phyloP scores from a whole-genome alignment of 2,113 vertebrate species.

The Excalfactoria chinensis region DNA sequence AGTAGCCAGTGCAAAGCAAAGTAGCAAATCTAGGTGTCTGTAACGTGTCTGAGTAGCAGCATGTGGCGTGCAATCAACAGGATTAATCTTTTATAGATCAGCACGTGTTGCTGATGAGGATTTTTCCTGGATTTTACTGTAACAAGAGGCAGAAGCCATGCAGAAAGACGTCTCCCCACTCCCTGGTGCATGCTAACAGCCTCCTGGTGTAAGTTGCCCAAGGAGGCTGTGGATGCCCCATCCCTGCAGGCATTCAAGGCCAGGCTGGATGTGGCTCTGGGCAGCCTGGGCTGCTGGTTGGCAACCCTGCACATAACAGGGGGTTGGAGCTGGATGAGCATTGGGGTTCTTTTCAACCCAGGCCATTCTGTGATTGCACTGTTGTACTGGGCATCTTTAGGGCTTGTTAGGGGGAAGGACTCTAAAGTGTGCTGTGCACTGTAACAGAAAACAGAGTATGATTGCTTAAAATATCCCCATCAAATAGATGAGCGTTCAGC shows the following conservation, averaged over 20 bases:
- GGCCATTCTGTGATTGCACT: neutral
- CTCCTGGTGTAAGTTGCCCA: neutral
- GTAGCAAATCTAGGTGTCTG: neutral
- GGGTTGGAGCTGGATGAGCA: too few species aligned
- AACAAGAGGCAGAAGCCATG: neutral
- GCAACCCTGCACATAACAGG: too few species aligned
- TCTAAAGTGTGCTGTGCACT: constrained; percentile 2
- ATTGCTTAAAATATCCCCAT: constrained; percentile 40
- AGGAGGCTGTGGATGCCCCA: too few species aligned
- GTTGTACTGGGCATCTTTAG: neutral
- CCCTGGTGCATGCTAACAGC: neutral
- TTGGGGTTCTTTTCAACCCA: too few species aligned
- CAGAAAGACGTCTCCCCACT: neutral
- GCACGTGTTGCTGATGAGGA: neutral
- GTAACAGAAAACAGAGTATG: constrained; percentile 39
- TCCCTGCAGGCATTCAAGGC: too few species aligned
- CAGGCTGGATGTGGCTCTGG: too few species aligned
- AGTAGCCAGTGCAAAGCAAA: neutral
- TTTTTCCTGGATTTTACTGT: neutral
- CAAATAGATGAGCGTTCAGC: constrained; percentile 51
- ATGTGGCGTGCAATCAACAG: neutral
- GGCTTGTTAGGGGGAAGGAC: constrained; percentile 1
- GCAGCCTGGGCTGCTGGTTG: too few species aligned
- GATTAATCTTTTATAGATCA: neutral
- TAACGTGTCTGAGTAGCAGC: neutral